Conservation (phyloP, 2,797 vertebrate species). For the Okamejei kenojei region DNA sequence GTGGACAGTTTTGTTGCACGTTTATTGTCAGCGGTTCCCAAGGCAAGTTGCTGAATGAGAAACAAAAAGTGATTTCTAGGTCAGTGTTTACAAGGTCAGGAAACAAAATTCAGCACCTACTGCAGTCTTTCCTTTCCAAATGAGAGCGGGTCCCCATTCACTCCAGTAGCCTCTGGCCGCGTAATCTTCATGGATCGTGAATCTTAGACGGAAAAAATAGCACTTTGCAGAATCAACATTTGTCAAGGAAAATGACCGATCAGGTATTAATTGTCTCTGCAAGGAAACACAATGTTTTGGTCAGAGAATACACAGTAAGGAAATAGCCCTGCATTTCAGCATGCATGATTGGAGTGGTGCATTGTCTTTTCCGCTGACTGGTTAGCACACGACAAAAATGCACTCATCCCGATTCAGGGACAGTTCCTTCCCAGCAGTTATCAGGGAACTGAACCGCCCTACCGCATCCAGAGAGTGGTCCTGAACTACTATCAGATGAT, state of each 20-base stretch:
- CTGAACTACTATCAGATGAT: too few species aligned
- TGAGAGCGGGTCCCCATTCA: conserved; percentile 54
- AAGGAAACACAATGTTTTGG: not conserved
- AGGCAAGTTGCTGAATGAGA: not conserved
- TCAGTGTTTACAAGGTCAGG: not conserved
- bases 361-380: too few species aligned
- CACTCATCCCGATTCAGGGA: too few species aligned
- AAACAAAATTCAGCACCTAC: conserved; percentile 44
- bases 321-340: too few species aligned
- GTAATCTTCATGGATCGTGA: conserved; percentile 41
- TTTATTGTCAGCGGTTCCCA: too few species aligned
- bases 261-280: not conserved
- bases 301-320: not conserved
- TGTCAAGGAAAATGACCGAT: not conserved
- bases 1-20: too few species aligned
- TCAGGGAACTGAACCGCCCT: too few species aligned
- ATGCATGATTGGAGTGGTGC: too few species aligned
- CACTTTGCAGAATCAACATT: conserved; percentile 52
- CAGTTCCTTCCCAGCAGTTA: too few species aligned
- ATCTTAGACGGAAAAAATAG: conserved; percentile 58
- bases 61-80: not conserved
- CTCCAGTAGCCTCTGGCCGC: conserved; percentile 45
- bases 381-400: too few species aligned
- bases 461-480: too few species aligned
- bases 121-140: conserved; percentile 48